A percentile compares a stretch with the other conserved stretches of the same genome.
These are phyloP conservation scores for Anthopleura xanthogrammica DNA, from an alignment of 92 coral and sea anemone genomes.

Conservation along the genomic window DNA sequence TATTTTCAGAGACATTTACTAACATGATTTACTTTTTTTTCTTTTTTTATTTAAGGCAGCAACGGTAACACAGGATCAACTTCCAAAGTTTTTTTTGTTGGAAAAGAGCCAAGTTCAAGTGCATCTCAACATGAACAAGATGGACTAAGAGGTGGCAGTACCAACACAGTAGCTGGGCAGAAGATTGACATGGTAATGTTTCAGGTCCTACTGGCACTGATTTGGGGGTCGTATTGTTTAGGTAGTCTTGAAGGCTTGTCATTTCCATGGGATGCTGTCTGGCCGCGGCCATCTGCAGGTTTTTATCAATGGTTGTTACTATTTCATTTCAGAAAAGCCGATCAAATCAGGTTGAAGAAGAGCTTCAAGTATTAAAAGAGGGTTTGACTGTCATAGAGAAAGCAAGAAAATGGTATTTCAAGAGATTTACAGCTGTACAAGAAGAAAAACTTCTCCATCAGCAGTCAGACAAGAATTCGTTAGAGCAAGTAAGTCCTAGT, in stretches of 20 bases:
- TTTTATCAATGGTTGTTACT: background rate
- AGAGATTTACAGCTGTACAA: slow-evolving; percentile 92
- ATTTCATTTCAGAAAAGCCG: slow-evolving; percentile 50
- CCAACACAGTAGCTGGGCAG: background rate
- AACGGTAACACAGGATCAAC: slow-evolving; percentile 30
- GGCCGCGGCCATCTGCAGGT: no score
- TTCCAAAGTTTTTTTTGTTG: slow-evolving; percentile 80
- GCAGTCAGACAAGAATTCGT: slow-evolving; percentile 57
- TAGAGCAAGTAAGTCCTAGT: slow-evolving; percentile 65
- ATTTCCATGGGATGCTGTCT: no score
- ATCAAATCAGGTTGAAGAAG: slow-evolving; percentile 66
- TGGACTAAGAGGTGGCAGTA: slow-evolving; percentile 34
- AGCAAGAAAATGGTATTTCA: slow-evolving; percentile 93
- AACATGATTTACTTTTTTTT: no score
- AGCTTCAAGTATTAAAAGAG: slow-evolving; percentile 54
- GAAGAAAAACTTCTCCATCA: slow-evolving; percentile 86
- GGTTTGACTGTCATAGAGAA: slow-evolving; percentile 84
- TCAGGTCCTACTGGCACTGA: no score
- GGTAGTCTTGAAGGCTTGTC: no score
- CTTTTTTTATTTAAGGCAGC: no score
- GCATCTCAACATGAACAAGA: background rate
- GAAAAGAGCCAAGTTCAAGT: slow-evolving; percentile 41
- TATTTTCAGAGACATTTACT: background rate
- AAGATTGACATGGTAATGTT: slow-evolving; percentile 42
- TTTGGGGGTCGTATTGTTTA: no score